phyloP scores from a whole-genome alignment of 2,888 invertebrate genomes.

The Acronicta alni region DNA sequence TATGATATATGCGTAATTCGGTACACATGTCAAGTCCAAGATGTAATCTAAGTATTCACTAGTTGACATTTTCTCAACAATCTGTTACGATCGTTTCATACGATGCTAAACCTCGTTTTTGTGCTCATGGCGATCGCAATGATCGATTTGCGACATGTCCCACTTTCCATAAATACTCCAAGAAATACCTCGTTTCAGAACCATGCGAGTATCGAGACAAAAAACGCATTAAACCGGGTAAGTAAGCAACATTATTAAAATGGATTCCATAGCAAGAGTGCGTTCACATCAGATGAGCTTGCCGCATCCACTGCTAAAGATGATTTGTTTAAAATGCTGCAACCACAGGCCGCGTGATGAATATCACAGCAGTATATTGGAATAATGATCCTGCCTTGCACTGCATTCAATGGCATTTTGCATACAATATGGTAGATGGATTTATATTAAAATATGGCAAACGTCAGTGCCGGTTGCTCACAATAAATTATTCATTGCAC shows the following conservation, averaged over 20 bases:
- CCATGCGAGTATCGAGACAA: slow-evolving; percentile 61
- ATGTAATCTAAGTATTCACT: slow-evolving; percentile 31
- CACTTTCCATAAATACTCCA: slow-evolving; percentile 60
- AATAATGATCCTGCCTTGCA: slow-evolving; percentile 88
- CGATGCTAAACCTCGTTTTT: slow-evolving; percentile 44
- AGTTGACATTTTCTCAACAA: slow-evolving; percentile 30
- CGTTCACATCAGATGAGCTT: slow-evolving; percentile 61
- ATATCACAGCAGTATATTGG: slow-evolving; percentile 86
- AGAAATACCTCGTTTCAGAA: slow-evolving; percentile 56
- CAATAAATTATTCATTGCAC: slow-evolving; percentile 88
- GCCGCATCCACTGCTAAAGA: slow-evolving; percentile 78
- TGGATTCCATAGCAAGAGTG: slow-evolving; percentile 52
- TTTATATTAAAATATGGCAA: slow-evolving; percentile 89
- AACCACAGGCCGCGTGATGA: slow-evolving; percentile 82
- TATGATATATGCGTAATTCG: slow-evolving; percentile 11
- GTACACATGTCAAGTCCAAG: slow-evolving; percentile 24
- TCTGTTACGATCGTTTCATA: slow-evolving; percentile 24
- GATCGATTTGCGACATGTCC: slow-evolving; percentile 48
- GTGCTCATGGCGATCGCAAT: slow-evolving; percentile 34
- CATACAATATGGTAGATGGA: slow-evolving; percentile 89
- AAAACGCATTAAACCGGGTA: slow-evolving; percentile 59
- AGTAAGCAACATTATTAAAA: slow-evolving; percentile 58
- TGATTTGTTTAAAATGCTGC: slow-evolving; percentile 88
- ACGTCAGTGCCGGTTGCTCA: slow-evolving; percentile 86
- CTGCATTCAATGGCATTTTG: slow-evolving; percentile 89